Conservation (phyloP, 2,888 invertebrate species). For the Petrolisthes cinctipes region DNA sequence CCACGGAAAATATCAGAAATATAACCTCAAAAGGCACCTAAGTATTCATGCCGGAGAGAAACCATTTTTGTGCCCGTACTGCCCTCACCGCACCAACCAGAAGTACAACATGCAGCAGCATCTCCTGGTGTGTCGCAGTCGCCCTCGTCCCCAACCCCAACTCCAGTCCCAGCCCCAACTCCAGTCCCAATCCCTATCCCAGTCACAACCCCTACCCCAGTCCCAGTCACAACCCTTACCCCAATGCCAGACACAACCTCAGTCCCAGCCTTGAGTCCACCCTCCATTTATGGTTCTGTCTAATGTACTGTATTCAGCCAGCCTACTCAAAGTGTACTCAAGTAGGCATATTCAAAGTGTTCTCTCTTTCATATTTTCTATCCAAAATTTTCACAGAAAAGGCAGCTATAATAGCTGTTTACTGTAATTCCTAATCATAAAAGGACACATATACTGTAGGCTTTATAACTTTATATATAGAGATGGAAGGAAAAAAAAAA, state of each 20-base stretch:
- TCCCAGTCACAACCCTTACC: neutral
- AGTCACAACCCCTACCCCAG: no score
- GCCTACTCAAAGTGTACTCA: no score
- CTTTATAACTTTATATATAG: no score
- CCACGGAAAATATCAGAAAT: conserved; percentile 61
- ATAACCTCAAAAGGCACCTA: conserved; percentile 63
- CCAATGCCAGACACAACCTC: neutral
- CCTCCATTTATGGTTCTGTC: neutral
- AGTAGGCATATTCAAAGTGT: no score
- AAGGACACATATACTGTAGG: no score
- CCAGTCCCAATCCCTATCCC: neutral
- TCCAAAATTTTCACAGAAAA: neutral
- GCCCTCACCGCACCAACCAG: conserved; percentile 61
- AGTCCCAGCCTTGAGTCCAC: neutral
- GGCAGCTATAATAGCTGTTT: neutral
- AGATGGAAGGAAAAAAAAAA: no score
- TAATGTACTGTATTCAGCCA: no score
- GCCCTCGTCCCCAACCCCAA: conserved; percentile 21
- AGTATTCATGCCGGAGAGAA: conserved; percentile 59
- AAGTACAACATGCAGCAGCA: conserved; percentile 63
- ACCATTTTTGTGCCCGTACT: conserved; percentile 59
- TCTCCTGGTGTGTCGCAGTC: conserved; percentile 45
- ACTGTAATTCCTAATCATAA: neutral
- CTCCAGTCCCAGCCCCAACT: neutral
- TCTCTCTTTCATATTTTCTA: neutral